Conservation (phyloP, 1,140 invertebrate genomes). For the Drepana arcuata region DNA sequence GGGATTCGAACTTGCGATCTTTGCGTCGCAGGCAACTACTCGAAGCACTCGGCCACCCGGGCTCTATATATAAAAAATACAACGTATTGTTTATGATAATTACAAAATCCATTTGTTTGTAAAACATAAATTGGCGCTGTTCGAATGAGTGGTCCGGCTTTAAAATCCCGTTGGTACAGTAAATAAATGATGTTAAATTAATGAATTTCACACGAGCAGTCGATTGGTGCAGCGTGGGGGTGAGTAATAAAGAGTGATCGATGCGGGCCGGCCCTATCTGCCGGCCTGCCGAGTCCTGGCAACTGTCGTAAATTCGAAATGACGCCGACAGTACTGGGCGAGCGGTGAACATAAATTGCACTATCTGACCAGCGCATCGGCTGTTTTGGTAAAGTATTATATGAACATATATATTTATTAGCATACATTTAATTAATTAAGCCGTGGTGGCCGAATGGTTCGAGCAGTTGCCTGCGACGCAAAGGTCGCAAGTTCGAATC, state of each 20-base stretch:
- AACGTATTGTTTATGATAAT: background rate
- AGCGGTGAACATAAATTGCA: slow-evolving; percentile 28
- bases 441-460: too few relatives aligned
- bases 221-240: slow-evolving; percentile 11
- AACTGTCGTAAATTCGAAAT: slow-evolving; percentile 34
- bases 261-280: slow-evolving; percentile 12
- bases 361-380: slow-evolving; percentile 15
- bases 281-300: slow-evolving; percentile 1
- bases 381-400: background rate
- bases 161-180: background rate
- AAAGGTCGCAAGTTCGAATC: too few relatives aligned
- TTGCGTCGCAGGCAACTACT: too few relatives aligned
- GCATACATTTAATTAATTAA: background rate
- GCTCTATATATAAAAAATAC: background rate
- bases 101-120: background rate
- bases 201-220: background rate
- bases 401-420: background rate
- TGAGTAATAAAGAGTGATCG: slow-evolving; percentile 40
- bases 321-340: slow-evolving; percentile 20
- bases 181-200: background rate
- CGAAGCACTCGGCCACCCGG: too few relatives aligned
- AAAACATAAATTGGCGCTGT: background rate
- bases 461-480: too few relatives aligned
- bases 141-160: background rate
- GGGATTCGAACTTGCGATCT: too few relatives aligned